These are phyloP conservation scores for Eupeodes corollae DNA, from an alignment of 1,140 invertebrate species.

Conservation along the genomic window DNA sequence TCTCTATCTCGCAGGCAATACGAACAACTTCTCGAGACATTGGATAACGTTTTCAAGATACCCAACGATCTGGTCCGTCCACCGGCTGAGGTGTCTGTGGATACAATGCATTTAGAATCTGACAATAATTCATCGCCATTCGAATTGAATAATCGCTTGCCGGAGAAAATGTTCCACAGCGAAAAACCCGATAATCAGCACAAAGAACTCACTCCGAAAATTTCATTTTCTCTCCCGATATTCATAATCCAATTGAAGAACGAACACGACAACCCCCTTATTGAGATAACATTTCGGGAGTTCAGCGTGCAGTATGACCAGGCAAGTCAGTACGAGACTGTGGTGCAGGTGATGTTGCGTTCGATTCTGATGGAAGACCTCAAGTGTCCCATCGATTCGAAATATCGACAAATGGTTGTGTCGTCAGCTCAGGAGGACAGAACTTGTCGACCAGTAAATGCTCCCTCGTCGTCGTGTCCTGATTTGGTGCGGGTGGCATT, in stretches of 20 bases:
- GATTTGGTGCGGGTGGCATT: slow-evolving; percentile 42
- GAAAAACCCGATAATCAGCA: not conserved
- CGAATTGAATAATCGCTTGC: slow-evolving; percentile 1
- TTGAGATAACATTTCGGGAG: slow-evolving; percentile 72
- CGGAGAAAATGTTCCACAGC: slow-evolving; percentile 6
- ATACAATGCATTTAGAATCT: not conserved
- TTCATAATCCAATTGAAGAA: slow-evolving; percentile 64
- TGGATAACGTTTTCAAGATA: slow-evolving; percentile 39
- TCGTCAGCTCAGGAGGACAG: slow-evolving; percentile 46
- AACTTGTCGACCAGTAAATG: slow-evolving; percentile 30
- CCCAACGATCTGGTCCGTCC: slow-evolving; percentile 13
- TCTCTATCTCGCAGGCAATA: slow-evolving; percentile 77
- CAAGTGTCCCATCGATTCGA: slow-evolving; percentile 59
- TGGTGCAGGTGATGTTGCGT: slow-evolving; percentile 63
- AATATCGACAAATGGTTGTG: slow-evolving; percentile 69
- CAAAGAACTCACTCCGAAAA: slow-evolving; percentile 21
- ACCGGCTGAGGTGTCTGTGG: slow-evolving; percentile 1
- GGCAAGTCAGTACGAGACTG: slow-evolving; percentile 51
- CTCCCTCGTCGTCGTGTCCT: slow-evolving; percentile 75
- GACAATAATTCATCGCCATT: not conserved
- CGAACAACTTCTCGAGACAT: slow-evolving; percentile 73
- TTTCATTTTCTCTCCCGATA: slow-evolving; percentile 58
- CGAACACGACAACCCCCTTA: slow-evolving; percentile 43
- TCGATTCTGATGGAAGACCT: slow-evolving; percentile 83
- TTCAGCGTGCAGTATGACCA: slow-evolving; percentile 65